These are phyloP conservation scores for Synanthedon myopaeformis DNA, from an alignment of 2,888 invertebrate genomes.

Conservation along the genomic window DNA sequence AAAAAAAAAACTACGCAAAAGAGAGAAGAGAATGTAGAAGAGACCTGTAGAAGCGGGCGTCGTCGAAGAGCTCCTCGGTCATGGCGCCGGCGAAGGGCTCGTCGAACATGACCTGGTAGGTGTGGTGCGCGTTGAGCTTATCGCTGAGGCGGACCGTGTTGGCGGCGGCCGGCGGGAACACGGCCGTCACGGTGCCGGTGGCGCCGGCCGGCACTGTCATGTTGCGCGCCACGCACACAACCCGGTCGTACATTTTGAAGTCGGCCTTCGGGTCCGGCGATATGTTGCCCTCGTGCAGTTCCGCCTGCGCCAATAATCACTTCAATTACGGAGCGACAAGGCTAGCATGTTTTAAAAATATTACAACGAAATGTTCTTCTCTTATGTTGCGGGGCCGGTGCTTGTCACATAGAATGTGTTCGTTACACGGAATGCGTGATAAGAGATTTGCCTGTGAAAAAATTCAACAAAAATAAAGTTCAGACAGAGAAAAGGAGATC, in stretches of 20 bases:
- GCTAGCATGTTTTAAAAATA: neutral
- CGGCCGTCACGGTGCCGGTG: conserved; percentile 86
- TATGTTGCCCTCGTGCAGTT: conserved; percentile 65
- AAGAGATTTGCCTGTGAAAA: too few species aligned
- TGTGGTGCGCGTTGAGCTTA: conserved; percentile 62
- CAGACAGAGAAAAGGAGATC: too few species aligned
- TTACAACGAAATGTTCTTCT: too few species aligned
- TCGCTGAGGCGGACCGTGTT: conserved; percentile 64
- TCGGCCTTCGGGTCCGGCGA: conserved; percentile 77
- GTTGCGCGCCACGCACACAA: conserved; percentile 81
- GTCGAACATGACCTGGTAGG: conserved; percentile 88
- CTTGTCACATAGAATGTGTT: too few species aligned
- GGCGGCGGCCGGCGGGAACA: conserved; percentile 41
- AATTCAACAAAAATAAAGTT: too few species aligned
- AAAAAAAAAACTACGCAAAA: too few species aligned
- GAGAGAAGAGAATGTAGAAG: too few species aligned
- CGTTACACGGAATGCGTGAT: too few species aligned
- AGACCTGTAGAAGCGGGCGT: conserved; percentile 44
- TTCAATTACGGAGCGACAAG: neutral
- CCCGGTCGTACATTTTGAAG: conserved; percentile 83
- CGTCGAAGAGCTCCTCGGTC: conserved; percentile 33
- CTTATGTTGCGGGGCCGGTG: too few species aligned
- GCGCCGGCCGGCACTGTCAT: conserved; percentile 85
- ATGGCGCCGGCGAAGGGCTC: conserved; percentile 76
- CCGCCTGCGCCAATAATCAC: conserved; percentile 28